Conservation (phyloP, 2,797 vertebrate genomes). For the Enteromius unitaeniatus region DNA sequence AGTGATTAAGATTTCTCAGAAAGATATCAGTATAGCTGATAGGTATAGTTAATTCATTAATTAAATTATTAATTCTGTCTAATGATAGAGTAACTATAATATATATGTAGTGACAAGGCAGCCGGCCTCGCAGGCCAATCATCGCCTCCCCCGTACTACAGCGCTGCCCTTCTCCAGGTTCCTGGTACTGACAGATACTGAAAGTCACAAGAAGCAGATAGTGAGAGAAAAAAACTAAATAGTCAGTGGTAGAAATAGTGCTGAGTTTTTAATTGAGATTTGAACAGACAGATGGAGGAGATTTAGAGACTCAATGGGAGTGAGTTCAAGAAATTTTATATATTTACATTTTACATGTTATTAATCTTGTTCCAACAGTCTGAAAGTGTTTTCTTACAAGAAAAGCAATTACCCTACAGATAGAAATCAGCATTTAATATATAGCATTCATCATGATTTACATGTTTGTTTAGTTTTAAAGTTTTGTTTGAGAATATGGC, state of each 20-base stretch:
- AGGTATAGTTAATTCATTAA: not conserved
- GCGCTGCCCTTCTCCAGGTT: too few relatives aligned
- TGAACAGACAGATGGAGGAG: not conserved
- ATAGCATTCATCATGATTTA: too few relatives aligned
- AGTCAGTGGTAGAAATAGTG: not conserved
- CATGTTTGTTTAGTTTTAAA: too few relatives aligned
- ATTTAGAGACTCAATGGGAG: not conserved
- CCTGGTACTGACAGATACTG: not conserved
- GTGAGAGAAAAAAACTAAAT: not conserved
- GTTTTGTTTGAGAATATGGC: too few relatives aligned
- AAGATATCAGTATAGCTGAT: too few relatives aligned
- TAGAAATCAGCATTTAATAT: not conserved
- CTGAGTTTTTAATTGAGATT: not conserved
- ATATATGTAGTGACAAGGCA: too few relatives aligned
- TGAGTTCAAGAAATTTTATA: not conserved
- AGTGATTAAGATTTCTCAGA: not conserved
- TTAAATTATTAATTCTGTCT: too few relatives aligned
- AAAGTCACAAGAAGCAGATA: not conserved
- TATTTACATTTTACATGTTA: not conserved
- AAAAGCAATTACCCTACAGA: not conserved
- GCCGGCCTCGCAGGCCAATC: too few relatives aligned
- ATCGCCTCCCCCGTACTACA: too few relatives aligned
- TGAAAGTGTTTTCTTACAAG: not conserved
- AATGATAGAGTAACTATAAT: too few relatives aligned
- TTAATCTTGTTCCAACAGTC: not conserved